These are phyloP conservation scores for Serranus cabrilla DNA, from an alignment of 2,797 vertebrate species.

Conservation along the genomic window DNA sequence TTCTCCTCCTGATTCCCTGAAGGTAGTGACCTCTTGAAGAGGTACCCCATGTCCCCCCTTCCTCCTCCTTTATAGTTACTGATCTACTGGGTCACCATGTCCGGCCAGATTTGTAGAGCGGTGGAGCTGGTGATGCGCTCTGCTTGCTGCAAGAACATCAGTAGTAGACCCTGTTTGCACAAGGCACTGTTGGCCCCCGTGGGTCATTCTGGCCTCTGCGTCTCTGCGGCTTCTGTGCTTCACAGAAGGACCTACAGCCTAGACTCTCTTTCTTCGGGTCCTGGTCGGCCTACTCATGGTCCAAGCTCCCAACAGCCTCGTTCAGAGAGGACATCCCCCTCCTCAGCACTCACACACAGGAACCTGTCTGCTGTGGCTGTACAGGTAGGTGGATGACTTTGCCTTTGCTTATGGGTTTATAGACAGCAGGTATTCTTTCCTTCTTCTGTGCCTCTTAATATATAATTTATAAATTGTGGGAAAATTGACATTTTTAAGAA, in stretches of 20 bases:
- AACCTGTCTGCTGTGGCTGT: constrained; percentile 82
- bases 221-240: constrained; percentile 18
- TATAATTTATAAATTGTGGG: too few relatives aligned
- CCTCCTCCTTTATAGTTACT: not conserved
- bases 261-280: constrained; percentile 70
- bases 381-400: constrained; percentile 55
- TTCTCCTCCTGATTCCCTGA: not conserved
- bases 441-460: too few relatives aligned
- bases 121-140: constrained; percentile 66
- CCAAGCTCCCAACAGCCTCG: constrained; percentile 49
- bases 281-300: constrained; percentile 53
- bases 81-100: constrained; percentile 66
- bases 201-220: constrained; percentile 11
- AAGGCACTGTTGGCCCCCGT: constrained; percentile 32
- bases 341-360: constrained; percentile 75
- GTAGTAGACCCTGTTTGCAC: constrained; percentile 47
- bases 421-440: too few relatives aligned
- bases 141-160: constrained; percentile 53
- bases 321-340: constrained; percentile 65
- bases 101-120: constrained; percentile 62
- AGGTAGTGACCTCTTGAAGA: constrained; percentile 35
- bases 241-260: constrained; percentile 76
- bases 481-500: not conserved
- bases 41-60: not conserved
- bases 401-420: not conserved